Evolutionary conservation across 2,113 vertebrate genomes (phyloP).

Genomic region (Pleuronectes platessa): DNA sequence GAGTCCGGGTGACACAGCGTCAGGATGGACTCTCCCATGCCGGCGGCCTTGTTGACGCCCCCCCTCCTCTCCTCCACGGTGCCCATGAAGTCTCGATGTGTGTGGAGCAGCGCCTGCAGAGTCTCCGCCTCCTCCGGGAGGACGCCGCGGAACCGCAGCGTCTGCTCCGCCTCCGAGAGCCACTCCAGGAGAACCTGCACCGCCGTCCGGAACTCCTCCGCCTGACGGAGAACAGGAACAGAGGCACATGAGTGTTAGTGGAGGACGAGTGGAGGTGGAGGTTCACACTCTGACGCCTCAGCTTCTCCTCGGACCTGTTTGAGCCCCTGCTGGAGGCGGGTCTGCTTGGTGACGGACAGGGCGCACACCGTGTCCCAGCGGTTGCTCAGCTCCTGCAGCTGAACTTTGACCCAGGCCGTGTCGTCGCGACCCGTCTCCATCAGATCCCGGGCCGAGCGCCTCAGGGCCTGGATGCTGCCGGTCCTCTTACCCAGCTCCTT

Average conservation of each 20-base stretch:
- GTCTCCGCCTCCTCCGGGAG: conserved; percentile 95
- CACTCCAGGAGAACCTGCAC: conserved; percentile 96
- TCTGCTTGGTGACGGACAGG: conserved; percentile 95
- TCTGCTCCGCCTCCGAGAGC: conserved; percentile 98
- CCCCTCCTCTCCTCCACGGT: conserved; percentile 94
- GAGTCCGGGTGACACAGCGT: conserved; percentile 93
- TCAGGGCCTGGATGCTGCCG: conserved; percentile 91
- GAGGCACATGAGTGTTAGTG: neutral
- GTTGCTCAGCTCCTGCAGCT: conserved; percentile 96
- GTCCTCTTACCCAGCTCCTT: conserved; percentile 98
- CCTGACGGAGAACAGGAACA: conserved; percentile 77
- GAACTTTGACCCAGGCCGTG: conserved; percentile 97
- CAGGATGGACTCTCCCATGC: conserved; percentile 94
- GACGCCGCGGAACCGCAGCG: conserved; percentile 94
- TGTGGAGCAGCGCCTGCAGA: conserved; percentile 89
- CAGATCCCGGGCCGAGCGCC: conserved; percentile 94
- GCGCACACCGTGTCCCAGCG: conserved; percentile 98
- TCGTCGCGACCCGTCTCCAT: conserved; percentile 94
- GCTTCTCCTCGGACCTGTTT: conserved; percentile 87
- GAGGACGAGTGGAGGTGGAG: neutral
- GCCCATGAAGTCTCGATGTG: conserved; percentile 96
- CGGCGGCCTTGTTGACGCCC: conserved; percentile 91
- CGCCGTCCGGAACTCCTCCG: conserved; percentile 92
- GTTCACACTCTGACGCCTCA: conserved; percentile 69
- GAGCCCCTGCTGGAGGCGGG: conserved; percentile 92